Evolutionary conservation across 2,113 vertebrate species (phyloP), one percentile per base, ranked within the genome.

Genomic region (Numenius arquata): DNA sequence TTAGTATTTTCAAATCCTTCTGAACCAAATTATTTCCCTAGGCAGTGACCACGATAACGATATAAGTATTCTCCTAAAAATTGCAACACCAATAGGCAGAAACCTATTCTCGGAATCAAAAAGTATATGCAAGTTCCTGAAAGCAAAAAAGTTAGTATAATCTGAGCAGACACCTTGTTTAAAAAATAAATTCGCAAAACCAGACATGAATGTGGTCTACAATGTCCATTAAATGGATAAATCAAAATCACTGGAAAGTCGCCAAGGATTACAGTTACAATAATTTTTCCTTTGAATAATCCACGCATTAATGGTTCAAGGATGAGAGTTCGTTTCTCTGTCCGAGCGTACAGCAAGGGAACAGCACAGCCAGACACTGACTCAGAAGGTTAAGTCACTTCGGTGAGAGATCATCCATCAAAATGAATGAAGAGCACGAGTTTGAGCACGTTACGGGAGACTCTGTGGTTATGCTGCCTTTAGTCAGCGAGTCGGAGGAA

Each of bases 361-460:
- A 96, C 86, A 93, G 96, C 96, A 97, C 62, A 84, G 96, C 95
- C 94, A 95, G 96, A 97, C 88, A 86, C 90, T 81, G 93, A 95
- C 85, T 96, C 93, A 81, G 85, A 97, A 95, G 97, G 88, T 47
- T 47, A 91, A 97, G 91, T 99, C 98, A 99, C 98, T 99, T 99
- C 55, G 99, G 99, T 93, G 99, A 99, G 96, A 99, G 98, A 96
- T 99, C 99, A 97, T 99, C 99, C 95, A 99, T 98, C 72, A 98
- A 98, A 79, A 99, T 98, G 95, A 99, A 98, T 0, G 98, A 96
- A 97, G 98, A 98, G 87, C 97, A 98, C 50, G 98, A 96, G 90
- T 98, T 98, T 88, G 99, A 99, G 45, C 99, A 99, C 12, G 98
- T 97, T 97, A 99, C 99, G 83, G 99, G 98, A 70, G 99, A 99